phyloP scores from a whole-genome alignment of 2,797 vertebrate species.

The Heliangelus exortis region DNA sequence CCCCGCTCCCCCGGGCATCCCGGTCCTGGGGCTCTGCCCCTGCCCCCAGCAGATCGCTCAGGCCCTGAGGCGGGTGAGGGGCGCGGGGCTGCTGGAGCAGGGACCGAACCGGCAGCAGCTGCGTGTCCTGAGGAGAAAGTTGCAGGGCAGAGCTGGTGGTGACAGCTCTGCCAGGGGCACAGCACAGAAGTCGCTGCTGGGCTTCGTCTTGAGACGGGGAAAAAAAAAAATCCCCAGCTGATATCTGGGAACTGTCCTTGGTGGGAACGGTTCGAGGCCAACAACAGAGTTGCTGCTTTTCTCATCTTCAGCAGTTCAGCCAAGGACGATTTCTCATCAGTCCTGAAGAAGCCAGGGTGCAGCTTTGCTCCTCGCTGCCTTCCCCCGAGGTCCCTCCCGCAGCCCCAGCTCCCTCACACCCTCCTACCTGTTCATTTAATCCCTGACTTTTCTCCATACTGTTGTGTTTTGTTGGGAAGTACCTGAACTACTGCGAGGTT shows the following conservation, averaged over 20 bases:
- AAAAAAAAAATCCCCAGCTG: background rate
- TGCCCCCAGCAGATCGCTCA: background rate
- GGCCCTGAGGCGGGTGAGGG: background rate
- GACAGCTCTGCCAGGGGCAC: rapidly evolving
- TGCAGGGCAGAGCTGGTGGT: rapidly evolving
- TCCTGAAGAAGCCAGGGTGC: rapidly evolving
- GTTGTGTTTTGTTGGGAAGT: rapidly evolving
- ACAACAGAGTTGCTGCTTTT: background rate
- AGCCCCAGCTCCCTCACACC: background rate
- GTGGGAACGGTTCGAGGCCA: background rate
- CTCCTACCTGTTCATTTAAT: background rate
- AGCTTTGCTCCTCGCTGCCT: rapidly evolving
- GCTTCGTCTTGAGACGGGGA: background rate
- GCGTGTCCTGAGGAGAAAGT: rapidly evolving
- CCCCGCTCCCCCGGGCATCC: background rate
- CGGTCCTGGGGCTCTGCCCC: background rate
- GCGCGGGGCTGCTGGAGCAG: background rate
- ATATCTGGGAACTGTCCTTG: background rate
- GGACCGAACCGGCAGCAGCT: rapidly evolving
- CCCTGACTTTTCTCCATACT: rapidly evolving
- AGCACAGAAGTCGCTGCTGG: rapidly evolving
- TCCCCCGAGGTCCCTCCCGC: rapidly evolving
- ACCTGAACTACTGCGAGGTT: rapidly evolving
- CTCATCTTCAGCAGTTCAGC: background rate
- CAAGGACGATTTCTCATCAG: background rate